Percentiles rank a stretch among this genome's conserved stretches.
Conservation (phyloP, 2,113 vertebrate genomes). For the Tragulus kanchil region DNA sequence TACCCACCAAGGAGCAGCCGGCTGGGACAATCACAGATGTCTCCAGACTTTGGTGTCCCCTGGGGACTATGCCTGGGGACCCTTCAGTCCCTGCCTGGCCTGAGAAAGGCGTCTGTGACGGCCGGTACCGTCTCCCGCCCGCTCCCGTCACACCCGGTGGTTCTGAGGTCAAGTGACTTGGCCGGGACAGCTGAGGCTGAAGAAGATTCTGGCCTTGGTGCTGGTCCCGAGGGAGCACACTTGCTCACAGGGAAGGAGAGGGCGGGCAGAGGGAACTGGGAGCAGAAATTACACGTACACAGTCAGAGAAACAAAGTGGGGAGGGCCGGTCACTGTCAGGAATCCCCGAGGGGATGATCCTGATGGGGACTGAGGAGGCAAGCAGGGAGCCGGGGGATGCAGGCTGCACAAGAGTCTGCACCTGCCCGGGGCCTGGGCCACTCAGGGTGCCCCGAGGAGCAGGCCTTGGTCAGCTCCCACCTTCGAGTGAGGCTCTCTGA, state of each 20-base stretch:
- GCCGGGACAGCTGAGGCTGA: neutral
- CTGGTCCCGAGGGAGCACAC: fast-evolving
- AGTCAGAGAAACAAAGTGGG: neutral
- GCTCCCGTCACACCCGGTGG: fast-evolving
- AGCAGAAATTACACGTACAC: fast-evolving
- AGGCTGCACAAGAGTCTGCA: fast-evolving
- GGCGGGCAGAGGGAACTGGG: fast-evolving
- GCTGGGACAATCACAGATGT: neutral
- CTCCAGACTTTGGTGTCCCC: neutral
- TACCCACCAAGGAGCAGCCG: fast-evolving
- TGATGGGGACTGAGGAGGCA: fast-evolving
- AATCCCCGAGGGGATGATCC: neutral
- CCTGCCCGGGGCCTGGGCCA: neutral
- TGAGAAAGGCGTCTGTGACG: fast-evolving
- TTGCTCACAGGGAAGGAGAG: neutral
- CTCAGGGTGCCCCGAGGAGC: neutral
- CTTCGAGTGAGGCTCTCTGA: neutral
- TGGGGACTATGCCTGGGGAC: neutral
- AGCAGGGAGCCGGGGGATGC: fast-evolving
- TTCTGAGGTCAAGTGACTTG: neutral
- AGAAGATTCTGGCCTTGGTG: fast-evolving
- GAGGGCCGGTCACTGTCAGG: fast-evolving
- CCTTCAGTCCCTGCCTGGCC: fast-evolving
- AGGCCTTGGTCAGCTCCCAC: neutral
- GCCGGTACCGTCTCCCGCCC: fast-evolving